Evolutionary conservation across 2,888 invertebrate genomes (phyloP).

Genomic region (Drosophila histrio): DNA sequence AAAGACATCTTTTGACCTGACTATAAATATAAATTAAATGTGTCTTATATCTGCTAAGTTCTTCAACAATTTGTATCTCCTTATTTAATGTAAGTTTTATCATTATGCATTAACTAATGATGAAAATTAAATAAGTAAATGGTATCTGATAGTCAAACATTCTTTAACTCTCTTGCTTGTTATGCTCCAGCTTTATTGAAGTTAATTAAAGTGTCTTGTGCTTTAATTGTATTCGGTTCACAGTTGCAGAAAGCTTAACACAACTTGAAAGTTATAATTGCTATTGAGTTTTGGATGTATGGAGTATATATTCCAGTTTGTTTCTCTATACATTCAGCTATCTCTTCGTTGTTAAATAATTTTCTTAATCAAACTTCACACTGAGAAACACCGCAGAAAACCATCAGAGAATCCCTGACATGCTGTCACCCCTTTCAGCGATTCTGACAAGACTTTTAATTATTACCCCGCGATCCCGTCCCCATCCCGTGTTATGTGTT

Average conservation of each 20-base stretch:
- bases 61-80: too few species aligned
- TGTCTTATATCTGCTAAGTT: too few species aligned
- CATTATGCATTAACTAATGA: too few species aligned
- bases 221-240: constrained; percentile 8
- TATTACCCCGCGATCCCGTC: constrained; percentile 30
- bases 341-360: neutral
- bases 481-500: neutral
- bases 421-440: constrained; percentile 20
- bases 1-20: too few species aligned
- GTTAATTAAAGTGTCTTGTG: constrained; percentile 14
- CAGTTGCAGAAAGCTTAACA: neutral
- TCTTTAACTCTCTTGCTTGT: neutral
- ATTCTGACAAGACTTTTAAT: constrained; percentile 39
- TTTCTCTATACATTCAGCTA: neutral
- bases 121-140: neutral
- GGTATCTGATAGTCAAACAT: neutral
- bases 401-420: constrained; percentile 14
- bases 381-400: constrained; percentile 13
- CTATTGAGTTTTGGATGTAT: constrained; percentile 3
- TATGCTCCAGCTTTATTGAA: constrained; percentile 4
- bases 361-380: constrained; percentile 21
- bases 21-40: too few species aligned
- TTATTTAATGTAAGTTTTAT: too few species aligned
- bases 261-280: constrained; percentile 20
- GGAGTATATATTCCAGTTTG: neutral